Percentiles rank a stretch among this genome's conserved stretches.
phyloP scores from a whole-genome alignment of 2,797 vertebrate genomes.

The Rallus crepitans region DNA sequence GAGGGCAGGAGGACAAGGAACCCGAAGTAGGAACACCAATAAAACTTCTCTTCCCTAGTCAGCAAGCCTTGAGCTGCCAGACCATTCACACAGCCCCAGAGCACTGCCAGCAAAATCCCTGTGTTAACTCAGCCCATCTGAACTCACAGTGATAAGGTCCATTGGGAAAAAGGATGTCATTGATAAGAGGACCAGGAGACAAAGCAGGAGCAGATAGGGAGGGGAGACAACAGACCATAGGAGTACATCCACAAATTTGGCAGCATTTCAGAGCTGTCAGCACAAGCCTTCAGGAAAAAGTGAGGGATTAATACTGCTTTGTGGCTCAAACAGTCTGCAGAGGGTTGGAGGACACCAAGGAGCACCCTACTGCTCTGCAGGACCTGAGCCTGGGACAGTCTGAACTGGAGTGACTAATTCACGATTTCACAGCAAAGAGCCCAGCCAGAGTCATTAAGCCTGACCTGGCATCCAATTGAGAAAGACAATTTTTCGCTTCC shows the following conservation, averaged over 20 bases:
- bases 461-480: background rate
- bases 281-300: background rate
- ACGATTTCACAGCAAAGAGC: background rate
- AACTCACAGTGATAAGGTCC: background rate
- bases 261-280: background rate
- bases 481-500: background rate
- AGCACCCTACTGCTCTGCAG: background rate
- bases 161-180: background rate
- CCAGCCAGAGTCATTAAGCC: background rate
- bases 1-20: background rate
- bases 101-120: background rate
- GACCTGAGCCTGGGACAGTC: background rate
- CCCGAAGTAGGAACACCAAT: background rate
- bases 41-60: rapidly evolving
- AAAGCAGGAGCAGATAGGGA: background rate
- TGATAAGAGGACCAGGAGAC: background rate
- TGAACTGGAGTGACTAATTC: background rate
- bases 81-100: rapidly evolving
- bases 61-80: background rate
- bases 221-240: background rate
- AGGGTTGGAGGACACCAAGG: background rate
- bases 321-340: background rate
- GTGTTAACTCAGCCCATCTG: background rate
- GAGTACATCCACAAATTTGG: background rate
- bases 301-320: background rate